Evolutionary conservation across 2,113 vertebrate species (phyloP), one percentile per base, ranked within the genome.

Genomic region (Chrysemys picta): DNA sequence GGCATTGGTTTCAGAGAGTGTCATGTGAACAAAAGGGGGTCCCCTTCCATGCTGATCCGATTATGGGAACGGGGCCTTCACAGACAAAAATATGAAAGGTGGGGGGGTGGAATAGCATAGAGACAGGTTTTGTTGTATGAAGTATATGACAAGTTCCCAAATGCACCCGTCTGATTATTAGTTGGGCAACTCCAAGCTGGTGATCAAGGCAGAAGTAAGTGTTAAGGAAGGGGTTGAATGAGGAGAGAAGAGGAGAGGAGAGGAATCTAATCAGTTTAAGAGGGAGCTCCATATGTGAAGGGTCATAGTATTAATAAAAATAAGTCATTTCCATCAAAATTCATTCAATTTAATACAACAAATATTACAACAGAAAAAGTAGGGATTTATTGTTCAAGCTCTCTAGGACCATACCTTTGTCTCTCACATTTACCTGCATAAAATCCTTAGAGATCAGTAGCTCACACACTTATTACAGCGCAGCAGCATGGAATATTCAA

Each of bases 281-380:
- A 62, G 2, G 21, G 19, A 59, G 5, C 62, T 92, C 88, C 47
- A 87, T 50, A 9, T 42, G 3, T 85, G 54, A 83, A 24, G 82
- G 95, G 62, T 3, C 8, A n/a, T n/a, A 21, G 47, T 88, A 85
- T 89, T 72, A 79, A 76, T 24, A 89, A 83, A 38, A 89, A 89
- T 1, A 45, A 87, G 91, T 89, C 1, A 79, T 35, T 65, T 65
- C 62, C 62, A 65, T n/a, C 17, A 9, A n/a, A n/a, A 69, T 75
- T 38, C 47, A n/a, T 17, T 88, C 10, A 35, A 29, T 45, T 72
- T 5, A 31, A 8, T 35, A 84, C 19, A 22, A 1, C 25, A 31
- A 27, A 11, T 91, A 35, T 35, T 47, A 42, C 19, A 47, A n/a
- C 27, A 27, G 1, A 79, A 1, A 11, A 95, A 93, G 42, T 1